Conservation (phyloP, 2,113 vertebrate species). For the Cercopithecus mona region DNA sequence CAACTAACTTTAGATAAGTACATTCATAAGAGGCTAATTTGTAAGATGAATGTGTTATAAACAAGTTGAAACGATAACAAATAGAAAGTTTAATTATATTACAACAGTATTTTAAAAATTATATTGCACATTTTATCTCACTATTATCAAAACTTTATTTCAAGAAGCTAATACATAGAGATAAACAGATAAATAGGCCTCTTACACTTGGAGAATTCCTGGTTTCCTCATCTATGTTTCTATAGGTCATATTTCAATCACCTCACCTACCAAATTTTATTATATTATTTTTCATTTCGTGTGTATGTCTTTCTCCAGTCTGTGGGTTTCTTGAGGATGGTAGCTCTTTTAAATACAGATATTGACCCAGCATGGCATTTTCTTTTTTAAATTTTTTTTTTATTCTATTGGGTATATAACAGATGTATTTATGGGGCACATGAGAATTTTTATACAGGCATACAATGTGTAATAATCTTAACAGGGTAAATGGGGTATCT, state of each 20-base stretch:
- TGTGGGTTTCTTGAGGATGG: not conserved
- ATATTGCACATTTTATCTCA: not conserved
- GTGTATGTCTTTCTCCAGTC: not conserved
- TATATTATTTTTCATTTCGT: not conserved
- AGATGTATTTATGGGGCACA: no score
- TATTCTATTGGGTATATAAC: no score
- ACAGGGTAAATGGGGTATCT: no score
- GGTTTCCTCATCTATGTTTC: not conserved
- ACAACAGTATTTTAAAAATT: conserved; percentile 4
- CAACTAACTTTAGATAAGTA: conserved; percentile 10
- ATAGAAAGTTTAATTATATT: conserved; percentile 8
- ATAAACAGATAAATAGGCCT: not conserved
- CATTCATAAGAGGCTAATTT: not conserved
- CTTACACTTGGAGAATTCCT: not conserved
- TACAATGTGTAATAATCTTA: no score
- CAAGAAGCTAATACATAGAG: not conserved
- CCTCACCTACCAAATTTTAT: not conserved
- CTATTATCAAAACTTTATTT: not conserved
- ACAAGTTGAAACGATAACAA: conserved; percentile 37
- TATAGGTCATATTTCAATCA: not conserved
- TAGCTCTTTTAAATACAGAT: not conserved
- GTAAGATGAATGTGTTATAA: conserved; percentile 9
- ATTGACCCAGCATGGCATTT: not conserved
- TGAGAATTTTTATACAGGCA: no score
- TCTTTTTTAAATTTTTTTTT: not conserved